Conservation (phyloP, 92 coral and sea anemone genomes). For the Paramuricea clavata region DNA sequence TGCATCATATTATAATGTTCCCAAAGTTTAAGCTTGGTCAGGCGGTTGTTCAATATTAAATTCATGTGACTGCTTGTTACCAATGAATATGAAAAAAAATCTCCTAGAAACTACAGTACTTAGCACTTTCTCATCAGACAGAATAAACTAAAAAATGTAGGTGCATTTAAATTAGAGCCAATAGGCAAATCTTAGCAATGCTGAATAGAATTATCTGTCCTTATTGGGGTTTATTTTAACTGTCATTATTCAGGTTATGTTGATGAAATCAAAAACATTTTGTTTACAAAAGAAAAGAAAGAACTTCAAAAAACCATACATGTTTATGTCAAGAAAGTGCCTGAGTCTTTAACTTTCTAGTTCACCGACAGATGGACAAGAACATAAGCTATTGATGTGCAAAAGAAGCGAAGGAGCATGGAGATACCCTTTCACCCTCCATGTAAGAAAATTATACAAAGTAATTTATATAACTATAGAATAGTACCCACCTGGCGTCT, state of each 20-base stretch:
- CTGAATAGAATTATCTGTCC: too few relatives aligned
- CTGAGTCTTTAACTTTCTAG: not conserved
- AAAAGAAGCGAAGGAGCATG: not conserved
- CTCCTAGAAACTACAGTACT: too few relatives aligned
- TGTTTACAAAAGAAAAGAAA: not conserved
- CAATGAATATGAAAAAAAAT: too few relatives aligned
- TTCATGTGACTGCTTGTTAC: too few relatives aligned
- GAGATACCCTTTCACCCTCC: not conserved
- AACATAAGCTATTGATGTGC: not conserved
- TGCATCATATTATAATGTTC: not conserved
- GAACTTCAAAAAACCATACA: not conserved
- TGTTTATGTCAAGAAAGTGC: not conserved
- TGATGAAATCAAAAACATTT: not conserved
- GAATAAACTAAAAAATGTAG: too few relatives aligned
- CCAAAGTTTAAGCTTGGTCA: constrained; percentile 4
- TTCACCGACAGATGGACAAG: not conserved
- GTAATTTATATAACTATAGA: not conserved
- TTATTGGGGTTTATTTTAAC: too few relatives aligned
- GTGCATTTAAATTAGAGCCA: too few relatives aligned
- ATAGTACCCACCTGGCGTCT: too few relatives aligned
- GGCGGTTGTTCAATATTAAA: too few relatives aligned
- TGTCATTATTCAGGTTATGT: not conserved
- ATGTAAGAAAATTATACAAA: not conserved
- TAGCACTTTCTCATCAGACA: too few relatives aligned
- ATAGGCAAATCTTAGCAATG: too few relatives aligned